Evolutionary conservation across 2,888 invertebrate species (phyloP).

Genomic region (Teinopalpus imperialis): DNA sequence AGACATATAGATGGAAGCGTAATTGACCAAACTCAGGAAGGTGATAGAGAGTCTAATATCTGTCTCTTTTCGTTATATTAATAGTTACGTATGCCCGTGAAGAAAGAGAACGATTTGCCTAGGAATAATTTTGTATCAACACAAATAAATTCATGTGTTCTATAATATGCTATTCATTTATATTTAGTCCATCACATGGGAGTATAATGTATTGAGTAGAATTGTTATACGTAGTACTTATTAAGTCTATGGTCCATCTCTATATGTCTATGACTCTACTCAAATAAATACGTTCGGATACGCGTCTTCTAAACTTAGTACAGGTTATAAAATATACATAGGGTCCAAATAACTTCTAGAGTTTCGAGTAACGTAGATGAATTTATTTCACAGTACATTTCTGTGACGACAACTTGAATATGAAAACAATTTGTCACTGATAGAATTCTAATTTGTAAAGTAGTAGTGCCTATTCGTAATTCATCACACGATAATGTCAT

Average conservation of each 20-base stretch:
- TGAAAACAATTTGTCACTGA: constrained; percentile 9
- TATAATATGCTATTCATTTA: no score
- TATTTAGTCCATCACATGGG: no score
- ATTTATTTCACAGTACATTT: constrained; percentile 29
- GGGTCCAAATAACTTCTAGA: constrained; percentile 64
- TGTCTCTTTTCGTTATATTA: no score
- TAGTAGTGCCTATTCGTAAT: not conserved
- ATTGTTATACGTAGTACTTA: no score
- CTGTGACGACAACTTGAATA: constrained; percentile 29
- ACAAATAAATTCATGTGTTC: no score
- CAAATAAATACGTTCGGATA: not conserved
- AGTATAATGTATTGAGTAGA: no score
- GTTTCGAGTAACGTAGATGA: constrained; percentile 50
- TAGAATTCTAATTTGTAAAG: constrained; percentile 9
- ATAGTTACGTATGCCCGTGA: no score
- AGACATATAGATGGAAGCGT: constrained; percentile 2
- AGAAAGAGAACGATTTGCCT: no score
- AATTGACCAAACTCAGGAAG: no score
- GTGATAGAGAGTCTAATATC: no score
- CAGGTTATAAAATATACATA: constrained; percentile 54
- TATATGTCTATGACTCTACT: not conserved
- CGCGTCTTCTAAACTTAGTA: constrained; percentile 43
- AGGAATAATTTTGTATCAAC: no score
- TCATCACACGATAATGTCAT: constrained; percentile 6
- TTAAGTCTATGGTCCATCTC: not conserved